Base-by-base conservation (phyloP, 2,888 invertebrate genomes). In the Euplexia lucipara region DNA sequence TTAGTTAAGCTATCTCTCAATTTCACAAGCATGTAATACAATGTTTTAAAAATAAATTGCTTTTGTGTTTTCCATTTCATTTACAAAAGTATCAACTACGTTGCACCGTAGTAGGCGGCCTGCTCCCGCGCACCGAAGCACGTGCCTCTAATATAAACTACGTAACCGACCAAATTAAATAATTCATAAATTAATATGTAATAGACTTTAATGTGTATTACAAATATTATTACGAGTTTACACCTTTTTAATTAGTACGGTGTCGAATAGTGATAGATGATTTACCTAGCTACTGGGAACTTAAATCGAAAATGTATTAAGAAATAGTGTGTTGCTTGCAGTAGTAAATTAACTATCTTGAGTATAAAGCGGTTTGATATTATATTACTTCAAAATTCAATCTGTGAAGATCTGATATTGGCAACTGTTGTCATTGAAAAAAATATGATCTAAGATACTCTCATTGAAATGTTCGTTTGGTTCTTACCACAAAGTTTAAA, bases 81-180 rank as follows among this genome's bases (percentile, higher is more conserved):
- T 47, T 16, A 3, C 10, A 14, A 53, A 80, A 83, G 81, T 80
- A 81, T 85, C 84, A 81, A 86, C 39, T 22, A 22, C 6, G n/a
- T 37, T 78, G 6, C 20, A 20, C 26, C 76, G 35, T 2, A 14
- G 65, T 80, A 73, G 6, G 1, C 18, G 10, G 48, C 12, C 53
- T 63, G 70, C 67, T 61, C 61, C 61, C 16, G 75, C 72, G 64
- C 63, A 64, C 71, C 75, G 72, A 59, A 79, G 90, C 90, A 84
- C 92, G 92, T 92, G 92, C 90, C 85, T 84, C 67, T 83, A 88
- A 85, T 82, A 87, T 90, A 91, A 91, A 91, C 90, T 84, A 80
- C 73, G 76, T 76, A 78, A 82, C 79, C 45, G 64, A 82, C 85
- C 53, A 86, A 89, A 91, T 90, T 88, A 89, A 88, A 90, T 90